Conservation (phyloP, 2,113 vertebrate genomes). For the Neodon shergylaensis region DNA sequence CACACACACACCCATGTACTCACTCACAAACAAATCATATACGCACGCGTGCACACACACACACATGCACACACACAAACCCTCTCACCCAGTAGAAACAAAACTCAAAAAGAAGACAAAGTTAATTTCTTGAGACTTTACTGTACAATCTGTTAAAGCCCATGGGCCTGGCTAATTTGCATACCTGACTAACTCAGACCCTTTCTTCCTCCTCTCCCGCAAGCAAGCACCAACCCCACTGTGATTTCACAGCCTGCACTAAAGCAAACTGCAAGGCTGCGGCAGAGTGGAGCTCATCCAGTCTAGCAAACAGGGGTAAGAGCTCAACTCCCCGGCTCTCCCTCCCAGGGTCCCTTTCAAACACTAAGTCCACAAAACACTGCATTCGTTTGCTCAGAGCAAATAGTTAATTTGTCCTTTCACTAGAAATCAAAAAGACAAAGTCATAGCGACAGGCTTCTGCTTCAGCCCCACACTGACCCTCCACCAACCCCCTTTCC, state of each 20-base stretch:
- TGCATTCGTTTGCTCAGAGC: slow-evolving; percentile 73
- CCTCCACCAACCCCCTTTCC: slow-evolving; percentile 34
- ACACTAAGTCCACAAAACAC: slow-evolving; percentile 75
- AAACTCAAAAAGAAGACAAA: slow-evolving; percentile 55
- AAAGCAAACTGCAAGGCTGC: slow-evolving; percentile 33
- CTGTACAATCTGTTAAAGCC: slow-evolving; percentile 65
- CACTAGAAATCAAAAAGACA: slow-evolving; percentile 72
- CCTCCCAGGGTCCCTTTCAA: slow-evolving; percentile 70
- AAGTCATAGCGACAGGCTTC: slow-evolving; percentile 54
- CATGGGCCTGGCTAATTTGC: slow-evolving; percentile 75
- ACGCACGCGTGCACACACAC: not conserved
- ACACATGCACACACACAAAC: not conserved
- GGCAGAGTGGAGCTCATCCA: not conserved
- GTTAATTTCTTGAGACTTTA: slow-evolving; percentile 59
- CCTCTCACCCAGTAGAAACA: not conserved
- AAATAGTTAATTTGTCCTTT: slow-evolving; percentile 79
- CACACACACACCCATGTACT: not conserved
- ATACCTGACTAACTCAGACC: slow-evolving; percentile 74
- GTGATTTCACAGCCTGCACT: slow-evolving; percentile 68
- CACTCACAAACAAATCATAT: not conserved
- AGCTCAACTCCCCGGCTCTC: slow-evolving; percentile 38
- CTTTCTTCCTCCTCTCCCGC: slow-evolving; percentile 72
- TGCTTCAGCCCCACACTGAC: slow-evolving; percentile 27
- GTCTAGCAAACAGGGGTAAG: slow-evolving; percentile 12
- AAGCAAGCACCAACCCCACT: slow-evolving; percentile 71